Conservation (phyloP, 2,888 invertebrate genomes). For the Spodoptera exigua region DNA sequence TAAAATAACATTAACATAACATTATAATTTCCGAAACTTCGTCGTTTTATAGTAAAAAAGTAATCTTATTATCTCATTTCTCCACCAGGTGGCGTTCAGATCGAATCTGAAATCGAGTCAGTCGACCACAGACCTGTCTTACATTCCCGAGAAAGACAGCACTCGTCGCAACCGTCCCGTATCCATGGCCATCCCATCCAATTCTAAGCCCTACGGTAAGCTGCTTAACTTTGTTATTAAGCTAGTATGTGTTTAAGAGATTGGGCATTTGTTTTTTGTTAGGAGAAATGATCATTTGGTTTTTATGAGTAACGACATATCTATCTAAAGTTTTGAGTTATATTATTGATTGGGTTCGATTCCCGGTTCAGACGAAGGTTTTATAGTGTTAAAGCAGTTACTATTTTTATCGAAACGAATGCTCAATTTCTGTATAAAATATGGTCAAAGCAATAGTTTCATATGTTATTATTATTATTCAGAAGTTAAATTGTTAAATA, state of each 20-base stretch:
- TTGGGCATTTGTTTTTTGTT: constrained; percentile 12
- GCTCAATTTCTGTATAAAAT: constrained; percentile 36
- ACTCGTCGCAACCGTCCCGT: constrained; percentile 80
- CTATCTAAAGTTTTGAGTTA: too few species aligned
- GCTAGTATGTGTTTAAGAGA: constrained; percentile 2
- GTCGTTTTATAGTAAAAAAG: too few species aligned
- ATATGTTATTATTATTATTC: too few species aligned
- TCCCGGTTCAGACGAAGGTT: too few species aligned
- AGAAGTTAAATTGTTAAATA: too few species aligned
- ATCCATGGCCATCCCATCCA: constrained; percentile 82
- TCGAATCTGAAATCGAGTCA: constrained; percentile 95
- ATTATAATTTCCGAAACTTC: too few species aligned
- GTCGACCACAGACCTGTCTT: constrained; percentile 95
- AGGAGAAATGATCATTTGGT: constrained; percentile 20
- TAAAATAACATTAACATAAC: too few species aligned
- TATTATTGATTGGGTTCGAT: too few species aligned
- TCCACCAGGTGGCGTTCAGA: constrained; percentile 81
- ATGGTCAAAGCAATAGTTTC: constrained; percentile 40
- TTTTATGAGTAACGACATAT: too few species aligned
- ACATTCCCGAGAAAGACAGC: constrained; percentile 88
- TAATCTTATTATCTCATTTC: constrained; percentile 10
- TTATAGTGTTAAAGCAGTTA: too few species aligned
- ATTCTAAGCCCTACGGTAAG: constrained; percentile 79
- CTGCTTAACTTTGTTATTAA: constrained; percentile 19
- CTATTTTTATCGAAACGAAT: constrained; percentile 7